Base-by-base conservation (phyloP, 2,113 vertebrate genomes). In the Abramis brama region DNA sequence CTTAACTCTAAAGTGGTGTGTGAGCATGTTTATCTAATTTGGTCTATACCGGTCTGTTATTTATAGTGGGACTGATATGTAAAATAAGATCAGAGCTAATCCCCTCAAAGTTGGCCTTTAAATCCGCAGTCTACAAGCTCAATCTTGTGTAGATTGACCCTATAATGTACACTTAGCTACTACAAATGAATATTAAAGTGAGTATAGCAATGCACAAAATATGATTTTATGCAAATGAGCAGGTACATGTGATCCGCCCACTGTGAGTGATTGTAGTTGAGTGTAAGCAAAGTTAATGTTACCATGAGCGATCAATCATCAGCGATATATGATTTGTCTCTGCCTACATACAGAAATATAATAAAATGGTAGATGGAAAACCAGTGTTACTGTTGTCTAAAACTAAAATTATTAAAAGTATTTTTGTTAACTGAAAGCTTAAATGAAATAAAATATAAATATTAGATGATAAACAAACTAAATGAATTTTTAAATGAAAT, bases 31-130 rank as follows among this genome's bases (percentile, higher is more conserved):
- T 64, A 66, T 27, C n/a, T 47, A 66, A 81, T 64, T 47, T 64
- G n/a, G 59, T 80, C 78, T 39, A 39, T 59, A 15, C 17, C 1
- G 5, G 8, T 25, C 52, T 45, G 57, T 12, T 81, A 66, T 81
- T 66, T 81, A 81, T 81, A 64, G 15, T 27, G n/a, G n/a, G 9
- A 45, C 39, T 64, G 57, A 64, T 66, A 80, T 81, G 39, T 47
- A 81, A 81, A 81, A 62, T 43, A 64, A 62, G 36, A 80, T 39
- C 5, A n/a, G 12, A 21, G 7, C 3, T 81, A 27, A 81, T 11
- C n/a, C 59, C n/a, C 7, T 81, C 2, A 80, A 21, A 80, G 45
- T 36, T 64, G 36, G 78, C 23, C 23, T 6, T 43, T 80, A 47
- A 80, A 47, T 30, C 39, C 27, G 4, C n/a, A 45, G 7, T 45